Conservation (phyloP, 2,797 vertebrate genomes). For the Podargus strigoides region DNA sequence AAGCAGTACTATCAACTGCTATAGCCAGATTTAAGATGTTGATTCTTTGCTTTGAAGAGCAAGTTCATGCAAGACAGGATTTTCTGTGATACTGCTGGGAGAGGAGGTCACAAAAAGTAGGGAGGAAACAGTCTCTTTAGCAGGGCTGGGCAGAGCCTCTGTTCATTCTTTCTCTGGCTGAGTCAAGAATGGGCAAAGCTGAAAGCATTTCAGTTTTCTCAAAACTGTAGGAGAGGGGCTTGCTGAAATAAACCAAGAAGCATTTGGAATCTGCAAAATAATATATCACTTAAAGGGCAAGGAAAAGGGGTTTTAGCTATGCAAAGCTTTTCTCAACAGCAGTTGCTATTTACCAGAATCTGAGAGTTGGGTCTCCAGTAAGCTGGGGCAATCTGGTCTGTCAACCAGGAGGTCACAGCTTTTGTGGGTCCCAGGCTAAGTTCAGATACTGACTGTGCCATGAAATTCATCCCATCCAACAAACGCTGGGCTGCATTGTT, state of each 20-base stretch:
- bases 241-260: neutral
- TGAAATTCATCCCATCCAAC: conserved; percentile 95
- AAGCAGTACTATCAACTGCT: neutral
- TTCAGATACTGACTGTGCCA: conserved; percentile 97
- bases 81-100: neutral
- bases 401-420: conserved; percentile 96
- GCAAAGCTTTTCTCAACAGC: neutral
- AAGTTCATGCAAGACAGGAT: neutral
- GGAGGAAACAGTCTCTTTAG: neutral
- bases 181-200: neutral
- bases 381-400: conserved; percentile 94
- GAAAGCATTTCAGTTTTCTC: neutral
- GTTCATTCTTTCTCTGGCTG: neutral
- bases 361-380: conserved; percentile 98
- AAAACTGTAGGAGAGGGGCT: neutral
- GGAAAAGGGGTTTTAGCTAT: neutral
- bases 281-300: neutral
- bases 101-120: neutral
- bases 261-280: neutral
- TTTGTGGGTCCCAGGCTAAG: conserved; percentile 96
- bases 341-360: conserved; percentile 83
- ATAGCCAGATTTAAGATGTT: neutral
- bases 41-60: neutral
- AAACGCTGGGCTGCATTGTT: conserved; percentile 97
- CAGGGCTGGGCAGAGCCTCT: neutral